These are phyloP conservation scores for Copidosoma floridanum DNA, from an alignment of 1,140 invertebrate genomes.

Conservation along the genomic window DNA sequence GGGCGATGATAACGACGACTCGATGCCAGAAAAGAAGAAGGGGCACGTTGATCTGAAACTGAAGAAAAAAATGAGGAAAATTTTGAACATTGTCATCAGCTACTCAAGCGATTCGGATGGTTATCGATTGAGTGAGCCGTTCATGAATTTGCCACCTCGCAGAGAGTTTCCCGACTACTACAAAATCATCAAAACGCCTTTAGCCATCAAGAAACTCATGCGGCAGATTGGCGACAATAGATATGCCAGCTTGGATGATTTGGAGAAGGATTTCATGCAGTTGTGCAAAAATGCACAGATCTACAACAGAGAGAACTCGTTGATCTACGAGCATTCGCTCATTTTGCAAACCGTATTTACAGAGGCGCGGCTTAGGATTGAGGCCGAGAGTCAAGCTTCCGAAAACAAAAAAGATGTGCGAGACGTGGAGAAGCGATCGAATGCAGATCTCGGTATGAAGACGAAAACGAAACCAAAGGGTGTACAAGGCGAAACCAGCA, in stretches of 20 bases:
- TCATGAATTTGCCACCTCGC: slow-evolving; percentile 90
- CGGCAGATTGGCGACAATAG: slow-evolving; percentile 81
- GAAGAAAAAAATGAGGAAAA: slow-evolving; percentile 76
- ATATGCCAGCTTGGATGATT: slow-evolving; percentile 83
- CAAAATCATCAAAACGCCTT: slow-evolving; percentile 94
- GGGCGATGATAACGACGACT: slow-evolving; percentile 59
- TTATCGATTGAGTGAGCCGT: slow-evolving; percentile 85
- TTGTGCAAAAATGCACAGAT: slow-evolving; percentile 94
- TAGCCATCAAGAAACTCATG: slow-evolving; percentile 93
- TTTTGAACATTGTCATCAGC: slow-evolving; percentile 79
- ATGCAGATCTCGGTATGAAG: slow-evolving; percentile 62
- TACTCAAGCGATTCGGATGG: slow-evolving; percentile 79
- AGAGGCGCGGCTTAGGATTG: slow-evolving; percentile 70
- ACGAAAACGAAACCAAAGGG: slow-evolving; percentile 66
- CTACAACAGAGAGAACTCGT: slow-evolving; percentile 93
- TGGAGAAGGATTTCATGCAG: slow-evolving; percentile 91
- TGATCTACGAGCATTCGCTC: slow-evolving; percentile 95
- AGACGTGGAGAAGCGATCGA: slow-evolving; percentile 55
- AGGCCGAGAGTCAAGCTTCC: slow-evolving; percentile 62
- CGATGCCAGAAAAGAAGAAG: slow-evolving; percentile 57
- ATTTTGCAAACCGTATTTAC: slow-evolving; percentile 85
- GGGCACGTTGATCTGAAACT: slow-evolving; percentile 62
- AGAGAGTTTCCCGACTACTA: slow-evolving; percentile 96
- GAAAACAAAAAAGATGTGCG: slow-evolving; percentile 54
- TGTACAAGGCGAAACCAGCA: slow-evolving; percentile 50